Evolutionary conservation across 2,888 invertebrate genomes (phyloP), one percentile per base, ranked within the genome.

Genomic region (Seira musarum): DNA sequence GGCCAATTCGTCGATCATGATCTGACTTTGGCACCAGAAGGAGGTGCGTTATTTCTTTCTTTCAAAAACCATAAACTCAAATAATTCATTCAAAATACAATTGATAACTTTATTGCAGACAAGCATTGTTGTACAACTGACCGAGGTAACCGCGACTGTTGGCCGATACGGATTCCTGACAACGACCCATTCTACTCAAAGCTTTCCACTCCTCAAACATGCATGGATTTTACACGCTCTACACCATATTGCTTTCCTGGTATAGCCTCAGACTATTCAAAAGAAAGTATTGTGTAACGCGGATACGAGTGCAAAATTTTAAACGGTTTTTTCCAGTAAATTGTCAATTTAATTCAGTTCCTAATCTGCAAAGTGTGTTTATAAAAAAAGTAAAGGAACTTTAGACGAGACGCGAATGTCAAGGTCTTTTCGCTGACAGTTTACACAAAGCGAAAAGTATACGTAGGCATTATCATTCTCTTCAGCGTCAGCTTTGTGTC

Each of bases 211-310:
- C 83, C 85, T 13, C 82, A 83, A 53, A 81, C 71, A 1, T 86
- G 86, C 66, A 84, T 86, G 85, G 84, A 84, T 63, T 86, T 86
- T 65, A 86, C 86, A 1, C 78, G 86, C 1, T 85, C 85, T 15
- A 85, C 85, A 3, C 73, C 84, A 19, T 86, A 80, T 73, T 86
- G 86, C 71, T 86, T 86, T 68, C 86, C 86, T 77, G 82, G 85
- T 85, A 83, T 46, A 64, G n/a, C n/a, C n/a, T n/a, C n/a, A n/a
- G n/a, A n/a, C n/a, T n/a, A n/a, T n/a, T n/a, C n/a, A n/a, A n/a
- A n/a, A n/a, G n/a, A n/a, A n/a, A n/a, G n/a, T n/a, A n/a, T n/a
- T n/a, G n/a, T n/a, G n/a, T n/a, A n/a, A n/a, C n/a, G n/a, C n/a
- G n/a, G n/a, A n/a, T n/a, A n/a, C n/a, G n/a, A n/a, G n/a, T n/a